These are phyloP conservation scores for Dicrurus megarhynchus DNA, from an alignment of 2,113 vertebrate genomes.

Conservation along the genomic window DNA sequence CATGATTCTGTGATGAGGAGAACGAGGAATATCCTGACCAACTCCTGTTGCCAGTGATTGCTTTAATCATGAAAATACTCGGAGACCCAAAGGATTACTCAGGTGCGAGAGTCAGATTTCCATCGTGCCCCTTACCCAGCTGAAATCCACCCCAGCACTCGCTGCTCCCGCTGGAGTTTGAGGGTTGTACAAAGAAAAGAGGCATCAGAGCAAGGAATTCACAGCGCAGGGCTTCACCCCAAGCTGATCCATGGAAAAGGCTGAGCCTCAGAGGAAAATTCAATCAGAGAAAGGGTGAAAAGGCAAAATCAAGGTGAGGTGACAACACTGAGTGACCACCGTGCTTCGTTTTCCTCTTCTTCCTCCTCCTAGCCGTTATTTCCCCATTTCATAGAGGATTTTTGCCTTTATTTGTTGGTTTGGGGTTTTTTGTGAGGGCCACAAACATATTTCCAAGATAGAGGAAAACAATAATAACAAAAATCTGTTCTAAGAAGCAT, in stretches of 20 bases:
- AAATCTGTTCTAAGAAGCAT: neutral
- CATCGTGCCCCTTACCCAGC: accelerated
- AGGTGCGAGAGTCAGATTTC: neutral
- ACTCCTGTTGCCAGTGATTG: neutral
- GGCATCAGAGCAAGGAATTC: neutral
- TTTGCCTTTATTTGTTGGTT: neutral
- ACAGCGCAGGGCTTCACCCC: neutral
- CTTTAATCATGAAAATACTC: neutral
- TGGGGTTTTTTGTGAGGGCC: neutral
- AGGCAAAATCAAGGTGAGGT: neutral
- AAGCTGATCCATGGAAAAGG: neutral
- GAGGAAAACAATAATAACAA: neutral
- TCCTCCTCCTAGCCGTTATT: accelerated
- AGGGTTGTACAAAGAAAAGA: accelerated
- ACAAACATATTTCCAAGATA: neutral
- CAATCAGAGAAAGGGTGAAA: neutral
- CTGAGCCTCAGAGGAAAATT: neutral
- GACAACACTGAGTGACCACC: neutral
- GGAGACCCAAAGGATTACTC: neutral
- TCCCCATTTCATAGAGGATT: neutral
- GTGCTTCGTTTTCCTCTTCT: neutral
- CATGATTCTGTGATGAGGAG: neutral
- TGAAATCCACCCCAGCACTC: neutral
- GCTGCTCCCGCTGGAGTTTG: accelerated
- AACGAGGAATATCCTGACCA: neutral